Evolutionary conservation across 2,113 vertebrate species (phyloP).

Genomic region (Haemorhous mexicanus): DNA sequence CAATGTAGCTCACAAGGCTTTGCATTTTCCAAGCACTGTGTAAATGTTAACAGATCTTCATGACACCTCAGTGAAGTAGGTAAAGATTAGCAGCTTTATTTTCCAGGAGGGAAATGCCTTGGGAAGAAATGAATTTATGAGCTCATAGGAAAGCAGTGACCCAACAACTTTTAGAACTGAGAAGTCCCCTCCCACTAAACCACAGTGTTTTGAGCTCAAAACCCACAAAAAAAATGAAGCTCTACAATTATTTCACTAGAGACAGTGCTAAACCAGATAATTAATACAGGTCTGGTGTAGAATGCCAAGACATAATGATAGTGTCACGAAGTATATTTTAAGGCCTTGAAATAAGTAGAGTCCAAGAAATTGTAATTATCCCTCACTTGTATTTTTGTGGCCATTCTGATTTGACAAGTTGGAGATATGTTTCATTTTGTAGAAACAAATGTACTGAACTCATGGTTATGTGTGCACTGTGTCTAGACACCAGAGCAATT

Average conservation of each 20-base stretch:
- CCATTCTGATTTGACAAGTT: constrained; percentile 1
- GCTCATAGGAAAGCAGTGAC: not conserved
- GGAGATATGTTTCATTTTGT: not conserved
- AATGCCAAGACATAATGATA: not conserved
- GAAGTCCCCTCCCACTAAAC: not conserved
- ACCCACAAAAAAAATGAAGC: not conserved
- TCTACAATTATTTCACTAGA: not conserved
- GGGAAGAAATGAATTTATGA: not conserved
- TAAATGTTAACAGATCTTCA: not conserved
- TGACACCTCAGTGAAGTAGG: not conserved
- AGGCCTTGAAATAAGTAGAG: not conserved
- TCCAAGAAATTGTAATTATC: not conserved
- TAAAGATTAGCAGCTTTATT: not conserved
- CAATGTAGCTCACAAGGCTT: not conserved
- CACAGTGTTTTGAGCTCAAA: not conserved
- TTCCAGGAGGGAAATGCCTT: not conserved
- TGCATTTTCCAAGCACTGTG: not conserved
- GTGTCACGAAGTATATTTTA: not conserved
- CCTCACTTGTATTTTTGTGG: not conserved
- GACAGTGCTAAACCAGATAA: not conserved
- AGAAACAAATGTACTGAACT: constrained; percentile 46
- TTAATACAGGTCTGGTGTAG: not conserved
- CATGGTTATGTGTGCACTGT: not conserved
- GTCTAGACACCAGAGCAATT: constrained; percentile 46
- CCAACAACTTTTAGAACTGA: not conserved